A percentile compares a stretch with the other conserved stretches of the same genome.
Conservation (phyloP, 1,140 invertebrate species). For the Formica exsecta region DNA sequence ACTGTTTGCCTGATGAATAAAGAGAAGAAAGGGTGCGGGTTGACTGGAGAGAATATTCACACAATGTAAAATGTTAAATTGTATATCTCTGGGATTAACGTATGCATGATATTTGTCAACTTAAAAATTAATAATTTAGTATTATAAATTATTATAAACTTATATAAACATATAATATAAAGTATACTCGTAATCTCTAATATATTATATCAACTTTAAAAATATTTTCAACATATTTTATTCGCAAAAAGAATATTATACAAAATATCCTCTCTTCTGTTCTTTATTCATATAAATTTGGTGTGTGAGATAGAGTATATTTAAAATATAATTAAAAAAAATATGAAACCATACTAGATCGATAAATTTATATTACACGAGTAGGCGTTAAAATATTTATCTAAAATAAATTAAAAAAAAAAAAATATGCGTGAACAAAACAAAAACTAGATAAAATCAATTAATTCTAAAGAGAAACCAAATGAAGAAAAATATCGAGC, state of each 20-base stretch:
- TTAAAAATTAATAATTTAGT: not conserved
- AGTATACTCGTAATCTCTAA: too few species aligned
- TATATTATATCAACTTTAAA: too few species aligned
- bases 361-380: not conserved
- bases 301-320: too few species aligned
- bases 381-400: not conserved
- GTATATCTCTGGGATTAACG: not conserved
- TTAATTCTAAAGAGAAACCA: not conserved
- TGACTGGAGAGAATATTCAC: not conserved
- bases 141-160: too few species aligned
- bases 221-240: too few species aligned
- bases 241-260: too few species aligned
- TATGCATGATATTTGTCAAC: not conserved
- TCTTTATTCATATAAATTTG: too few species aligned
- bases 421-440: not conserved
- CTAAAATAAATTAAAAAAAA: not conserved
- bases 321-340: too few species aligned
- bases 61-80: not conserved
- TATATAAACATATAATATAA: too few species aligned
- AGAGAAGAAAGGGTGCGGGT: not conserved
- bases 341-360: too few species aligned
- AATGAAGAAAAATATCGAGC: not conserved
- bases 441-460: not conserved
- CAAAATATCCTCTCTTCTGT: too few species aligned
- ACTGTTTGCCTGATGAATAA: conserved; percentile 90